Evolutionary conservation across 2,888 invertebrate genomes (phyloP), one percentile per base, ranked within the genome.

Genomic region (Geophilus truncorum): DNA sequence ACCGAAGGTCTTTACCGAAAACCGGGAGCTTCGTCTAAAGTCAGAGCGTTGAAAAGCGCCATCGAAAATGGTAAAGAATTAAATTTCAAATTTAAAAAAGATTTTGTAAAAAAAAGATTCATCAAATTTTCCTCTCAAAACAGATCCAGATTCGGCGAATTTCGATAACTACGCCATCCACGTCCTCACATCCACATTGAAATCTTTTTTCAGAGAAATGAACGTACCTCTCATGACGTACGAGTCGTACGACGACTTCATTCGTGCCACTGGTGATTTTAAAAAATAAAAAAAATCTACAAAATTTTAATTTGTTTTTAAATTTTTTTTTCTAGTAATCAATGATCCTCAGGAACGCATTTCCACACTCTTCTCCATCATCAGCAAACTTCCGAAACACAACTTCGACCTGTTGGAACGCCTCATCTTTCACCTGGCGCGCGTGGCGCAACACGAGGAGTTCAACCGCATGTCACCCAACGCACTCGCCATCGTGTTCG

Each of bases 1-100:
- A 94, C 94, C 0, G 97, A 96, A 86, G 97, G 97, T 0, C 90
- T 98, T 82, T 97, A 98, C 87, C 90, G 97, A 78, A 97, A 97
- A 86, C 94, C 95, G 83, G 97, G 90, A 6, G 86, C 88, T 12
- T 85, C 87, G 21, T 86, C 87, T 1, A 82, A 83, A 82, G 83
- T 83, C 28, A 83, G 83, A 81, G 94, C 94, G 86, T 88, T 94
- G 62, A 93, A 93, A 84, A 88, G 89, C 57, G 90, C 92, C 83
- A 91, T 94, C 88, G 94, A 94, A 87, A 93, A 93, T 85, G 83
- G 83, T 78, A 23, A 30, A 40, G 15, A 40, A 40, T 2, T 12
- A 34, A 34, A 34, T 7, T 7, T 34, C 5, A 10, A 34, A 82
- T 34, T 82, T 82, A 36, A 40, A 40, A 12, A 40, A 9, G 15